A percentile compares a stretch with the other conserved stretches of the same genome.
Conservation (phyloP, 2,113 vertebrate species). For the Platichthys stellatus region DNA sequence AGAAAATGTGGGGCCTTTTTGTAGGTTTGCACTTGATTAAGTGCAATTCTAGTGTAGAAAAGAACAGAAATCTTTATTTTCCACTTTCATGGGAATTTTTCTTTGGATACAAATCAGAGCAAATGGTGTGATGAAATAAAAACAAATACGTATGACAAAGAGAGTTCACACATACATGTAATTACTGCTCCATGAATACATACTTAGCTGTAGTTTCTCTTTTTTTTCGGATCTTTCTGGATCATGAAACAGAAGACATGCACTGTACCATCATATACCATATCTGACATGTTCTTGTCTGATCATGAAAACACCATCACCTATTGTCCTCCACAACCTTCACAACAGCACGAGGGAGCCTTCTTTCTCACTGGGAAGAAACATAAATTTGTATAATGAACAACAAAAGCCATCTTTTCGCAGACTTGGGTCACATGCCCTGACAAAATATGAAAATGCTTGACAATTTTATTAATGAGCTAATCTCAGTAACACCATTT, state of each 20-base stretch:
- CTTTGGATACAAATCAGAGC: too few species aligned
- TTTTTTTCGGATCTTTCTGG: background rate
- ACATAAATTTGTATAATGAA: background rate
- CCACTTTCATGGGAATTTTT: background rate
- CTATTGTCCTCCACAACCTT: background rate
- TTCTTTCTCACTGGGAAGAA: background rate
- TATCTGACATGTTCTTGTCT: background rate
- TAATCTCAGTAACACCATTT: too few species aligned
- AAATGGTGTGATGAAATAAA: background rate
- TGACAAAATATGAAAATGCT: background rate
- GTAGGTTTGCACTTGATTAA: too few species aligned
- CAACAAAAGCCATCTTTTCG: background rate
- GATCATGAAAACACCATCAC: background rate
- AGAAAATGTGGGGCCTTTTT: too few species aligned
- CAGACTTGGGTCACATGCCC: background rate
- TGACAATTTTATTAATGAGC: too few species aligned
- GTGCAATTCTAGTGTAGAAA: too few species aligned
- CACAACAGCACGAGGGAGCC: background rate
- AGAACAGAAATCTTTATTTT: too few species aligned
- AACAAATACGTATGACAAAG: background rate
- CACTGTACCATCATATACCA: background rate
- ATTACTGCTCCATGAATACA: background rate
- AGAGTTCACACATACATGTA: background rate
- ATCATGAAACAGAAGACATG: background rate
- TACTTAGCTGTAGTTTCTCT: too few species aligned